Conservation (phyloP, 2,113 vertebrate genomes). For the Chinchilla lanigera region DNA sequence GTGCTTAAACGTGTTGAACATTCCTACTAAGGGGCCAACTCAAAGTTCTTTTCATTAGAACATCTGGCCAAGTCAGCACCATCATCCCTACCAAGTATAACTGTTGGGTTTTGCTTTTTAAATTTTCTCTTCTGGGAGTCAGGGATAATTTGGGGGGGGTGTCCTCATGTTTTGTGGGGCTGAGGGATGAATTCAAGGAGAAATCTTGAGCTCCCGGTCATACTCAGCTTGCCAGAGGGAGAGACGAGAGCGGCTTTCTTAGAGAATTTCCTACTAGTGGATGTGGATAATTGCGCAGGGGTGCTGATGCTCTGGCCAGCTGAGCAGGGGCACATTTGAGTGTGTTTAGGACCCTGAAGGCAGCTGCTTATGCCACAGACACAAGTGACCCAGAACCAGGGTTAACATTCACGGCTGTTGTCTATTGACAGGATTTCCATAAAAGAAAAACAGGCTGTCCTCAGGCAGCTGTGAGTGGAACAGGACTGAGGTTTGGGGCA, state of each 20-base stretch:
- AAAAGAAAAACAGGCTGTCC: background rate
- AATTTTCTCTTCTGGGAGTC: background rate
- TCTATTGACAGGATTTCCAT: background rate
- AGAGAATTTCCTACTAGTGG: background rate
- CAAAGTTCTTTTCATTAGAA: background rate
- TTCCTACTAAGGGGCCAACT: background rate
- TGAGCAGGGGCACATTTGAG: background rate
- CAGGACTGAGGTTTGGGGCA: background rate
- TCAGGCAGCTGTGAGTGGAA: background rate
- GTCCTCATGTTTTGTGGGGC: background rate
- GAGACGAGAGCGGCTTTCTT: background rate
- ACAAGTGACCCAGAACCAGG: background rate
- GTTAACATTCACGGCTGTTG: background rate
- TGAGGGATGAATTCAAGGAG: background rate
- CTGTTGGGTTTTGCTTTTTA: background rate
- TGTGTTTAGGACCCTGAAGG: background rate
- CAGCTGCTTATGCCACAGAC: background rate
- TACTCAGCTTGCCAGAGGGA: background rate
- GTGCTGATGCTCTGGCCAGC: background rate
- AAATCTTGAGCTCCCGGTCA: background rate
- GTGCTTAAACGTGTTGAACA: background rate
- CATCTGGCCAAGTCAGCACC: background rate
- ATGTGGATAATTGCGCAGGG: rapidly evolving
- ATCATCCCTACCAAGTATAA: background rate
- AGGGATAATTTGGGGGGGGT: background rate